These are phyloP conservation scores for Frankliniella intonsa DNA, from an alignment of 2,888 invertebrate genomes.

Conservation along the genomic window DNA sequence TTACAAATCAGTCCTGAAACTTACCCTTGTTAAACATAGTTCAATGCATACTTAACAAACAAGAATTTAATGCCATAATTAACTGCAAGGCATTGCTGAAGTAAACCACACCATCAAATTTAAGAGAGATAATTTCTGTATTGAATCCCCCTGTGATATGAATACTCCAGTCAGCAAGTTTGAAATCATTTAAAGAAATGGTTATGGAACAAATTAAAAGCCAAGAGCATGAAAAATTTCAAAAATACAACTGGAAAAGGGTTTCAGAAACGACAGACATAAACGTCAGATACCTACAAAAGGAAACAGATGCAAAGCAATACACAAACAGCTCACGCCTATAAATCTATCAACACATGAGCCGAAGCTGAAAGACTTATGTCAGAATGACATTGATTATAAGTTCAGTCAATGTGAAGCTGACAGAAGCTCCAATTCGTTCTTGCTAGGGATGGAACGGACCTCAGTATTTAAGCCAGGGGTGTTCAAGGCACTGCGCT, in stretches of 20 bases:
- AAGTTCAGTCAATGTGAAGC: constrained; percentile 1
- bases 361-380: background rate
- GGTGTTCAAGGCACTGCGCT: constrained; percentile 87
- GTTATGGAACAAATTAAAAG: too few species aligned
- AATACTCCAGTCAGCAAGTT: too few species aligned
- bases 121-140: too few species aligned
- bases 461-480: constrained; percentile 67
- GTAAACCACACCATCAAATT: too few species aligned
- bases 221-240: too few species aligned
- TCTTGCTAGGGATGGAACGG: constrained; percentile 19
- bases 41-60: too few species aligned
- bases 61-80: too few species aligned
- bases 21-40: too few species aligned
- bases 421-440: constrained; percentile 13
- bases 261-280: background rate
- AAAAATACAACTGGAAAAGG: background rate
- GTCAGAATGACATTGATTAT: background rate
- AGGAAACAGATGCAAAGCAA: background rate
- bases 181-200: too few species aligned
- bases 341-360: constrained; percentile 20
- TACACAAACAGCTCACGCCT: constrained; percentile 20
- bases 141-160: too few species aligned
- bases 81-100: too few species aligned
- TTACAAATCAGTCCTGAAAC: background rate
- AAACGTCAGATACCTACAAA: background rate